A percentile compares a stretch with the other conserved stretches of the same genome.
Conservation (phyloP, 2,888 invertebrate species). For the Amphiduros pacificus region DNA sequence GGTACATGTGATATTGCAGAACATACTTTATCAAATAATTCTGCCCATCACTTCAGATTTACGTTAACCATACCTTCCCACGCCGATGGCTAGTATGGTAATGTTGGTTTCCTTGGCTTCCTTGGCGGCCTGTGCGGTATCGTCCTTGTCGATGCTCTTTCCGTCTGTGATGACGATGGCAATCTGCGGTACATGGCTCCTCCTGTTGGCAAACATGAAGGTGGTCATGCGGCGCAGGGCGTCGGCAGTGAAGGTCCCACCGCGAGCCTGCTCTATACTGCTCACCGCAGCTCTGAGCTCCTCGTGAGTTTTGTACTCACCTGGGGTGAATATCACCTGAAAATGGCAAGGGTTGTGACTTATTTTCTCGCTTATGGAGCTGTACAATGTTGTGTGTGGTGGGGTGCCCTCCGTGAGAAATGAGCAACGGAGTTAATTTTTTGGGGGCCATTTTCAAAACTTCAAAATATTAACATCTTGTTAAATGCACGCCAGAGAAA, state of each 20-base stretch:
- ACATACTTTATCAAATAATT: too few relatives aligned
- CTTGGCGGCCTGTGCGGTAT: background rate
- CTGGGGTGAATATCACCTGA: background rate
- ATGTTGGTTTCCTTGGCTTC: slow-evolving; percentile 2
- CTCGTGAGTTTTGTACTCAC: background rate
- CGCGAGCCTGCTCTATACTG: slow-evolving; percentile 11
- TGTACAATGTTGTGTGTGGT: too few relatives aligned
- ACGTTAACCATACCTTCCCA: too few relatives aligned
- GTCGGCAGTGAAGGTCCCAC: slow-evolving; percentile 13
- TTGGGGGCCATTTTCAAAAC: too few relatives aligned
- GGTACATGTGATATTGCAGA: too few relatives aligned
- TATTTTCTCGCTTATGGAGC: too few relatives aligned
- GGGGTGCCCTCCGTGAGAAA: too few relatives aligned
- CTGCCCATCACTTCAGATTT: too few relatives aligned
- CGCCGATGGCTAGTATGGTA: slow-evolving; percentile 6
- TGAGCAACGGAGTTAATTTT: too few relatives aligned
- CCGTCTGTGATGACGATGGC: slow-evolving; percentile 14
- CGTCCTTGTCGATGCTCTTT: background rate
- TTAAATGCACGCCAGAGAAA: too few relatives aligned
- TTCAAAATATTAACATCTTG: too few relatives aligned
- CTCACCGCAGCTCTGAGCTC: background rate
- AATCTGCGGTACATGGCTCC: slow-evolving; percentile 4
- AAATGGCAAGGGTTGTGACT: too few relatives aligned
- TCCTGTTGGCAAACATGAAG: slow-evolving; percentile 8
- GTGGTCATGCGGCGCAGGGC: slow-evolving; percentile 10